Evolutionary conservation across 2,113 vertebrate species (phyloP).

Genomic region (Cranoglanis bouderius): DNA sequence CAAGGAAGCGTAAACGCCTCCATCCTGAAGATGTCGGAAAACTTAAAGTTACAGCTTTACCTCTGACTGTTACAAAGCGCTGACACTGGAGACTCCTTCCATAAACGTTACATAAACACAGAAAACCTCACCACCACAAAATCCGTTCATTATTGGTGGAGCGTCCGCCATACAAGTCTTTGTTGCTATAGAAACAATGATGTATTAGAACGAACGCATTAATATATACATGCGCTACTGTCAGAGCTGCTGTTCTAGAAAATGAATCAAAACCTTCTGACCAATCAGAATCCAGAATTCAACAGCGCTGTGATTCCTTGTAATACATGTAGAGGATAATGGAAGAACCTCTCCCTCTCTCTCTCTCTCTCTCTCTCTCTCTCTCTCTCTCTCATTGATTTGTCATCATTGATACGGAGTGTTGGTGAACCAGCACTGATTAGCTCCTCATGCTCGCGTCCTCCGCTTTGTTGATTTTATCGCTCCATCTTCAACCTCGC

Average conservation of each 20-base stretch:
- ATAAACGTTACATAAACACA: not conserved
- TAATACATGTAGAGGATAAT: not conserved
- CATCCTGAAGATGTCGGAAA: no score
- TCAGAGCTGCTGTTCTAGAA: not conserved
- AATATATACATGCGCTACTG: not conserved
- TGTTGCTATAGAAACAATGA: not conserved
- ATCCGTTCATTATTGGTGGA: not conserved
- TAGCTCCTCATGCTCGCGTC: constrained; percentile 52
- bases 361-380: constrained; percentile 45
- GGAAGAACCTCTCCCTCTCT: constrained; percentile 39
- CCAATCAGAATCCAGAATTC: constrained; percentile 5
- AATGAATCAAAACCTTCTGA: not conserved
- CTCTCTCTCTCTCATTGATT: constrained; percentile 62
- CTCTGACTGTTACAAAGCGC: no score
- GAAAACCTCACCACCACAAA: no score
- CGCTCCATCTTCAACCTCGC: not conserved
- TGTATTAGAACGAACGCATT: not conserved
- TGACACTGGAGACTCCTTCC: not conserved
- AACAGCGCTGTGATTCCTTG: not conserved
- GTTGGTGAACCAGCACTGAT: constrained; percentile 45
- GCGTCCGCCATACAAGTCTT: not conserved
- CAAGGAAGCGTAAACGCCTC: no score
- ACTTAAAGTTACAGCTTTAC: no score
- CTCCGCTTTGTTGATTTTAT: constrained; percentile 34
- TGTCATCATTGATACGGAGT: constrained; percentile 50